Base-by-base conservation (phyloP, 2,888 invertebrate species). In the Lamproptera curius region DNA sequence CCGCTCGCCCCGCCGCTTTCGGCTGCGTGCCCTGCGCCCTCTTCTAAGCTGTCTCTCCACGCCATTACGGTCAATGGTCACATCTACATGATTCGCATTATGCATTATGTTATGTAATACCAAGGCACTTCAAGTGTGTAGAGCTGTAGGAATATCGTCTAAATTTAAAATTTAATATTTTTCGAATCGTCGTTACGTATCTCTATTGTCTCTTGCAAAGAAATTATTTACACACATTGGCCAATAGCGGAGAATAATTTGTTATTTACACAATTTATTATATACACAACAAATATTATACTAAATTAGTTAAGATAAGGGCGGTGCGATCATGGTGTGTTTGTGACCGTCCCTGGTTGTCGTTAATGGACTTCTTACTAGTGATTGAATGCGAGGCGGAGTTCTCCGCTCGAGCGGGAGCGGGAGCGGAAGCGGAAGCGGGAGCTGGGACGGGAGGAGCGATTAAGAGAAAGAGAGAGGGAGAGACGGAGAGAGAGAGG, bases 131-230 rank as follows among this genome's bases (percentile, higher is more conserved):
- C 10, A 10, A 34, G 34, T 23, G 15, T 42, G 16, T 35, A 23
- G 15, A 41, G n/a, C 31, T 31, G 28, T 28, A 31, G 31, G 13
- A 31, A 34, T 16, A 16, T 26, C n/a, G 13, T 39, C 45, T 16
- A 46, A 46, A 35, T 35, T 16, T 17, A 28, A 40, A n/a, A 42
- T 31, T 11, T 3, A 26, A 33, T 48, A 48, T 47, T 47, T 47
- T 47, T 47, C 20, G 41, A 47, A 47, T 41, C 37, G 41, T 47
- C 28, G 36, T 47, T 42, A 42, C 38, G 13, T 46, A 15, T 33
- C 33, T 48, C 33, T 48, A 48, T 42, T 38, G 33, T 48, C 33
- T 48, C 42, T 38, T 42, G 34, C 42, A 48, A 48, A 48, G 48
- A 42, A 47, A 38, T 42, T 48, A 48, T 48, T 48, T 48, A 48